These are phyloP conservation scores for Aleadryas rufinucha DNA, from an alignment of 2,113 vertebrate genomes.

Conservation along the genomic window DNA sequence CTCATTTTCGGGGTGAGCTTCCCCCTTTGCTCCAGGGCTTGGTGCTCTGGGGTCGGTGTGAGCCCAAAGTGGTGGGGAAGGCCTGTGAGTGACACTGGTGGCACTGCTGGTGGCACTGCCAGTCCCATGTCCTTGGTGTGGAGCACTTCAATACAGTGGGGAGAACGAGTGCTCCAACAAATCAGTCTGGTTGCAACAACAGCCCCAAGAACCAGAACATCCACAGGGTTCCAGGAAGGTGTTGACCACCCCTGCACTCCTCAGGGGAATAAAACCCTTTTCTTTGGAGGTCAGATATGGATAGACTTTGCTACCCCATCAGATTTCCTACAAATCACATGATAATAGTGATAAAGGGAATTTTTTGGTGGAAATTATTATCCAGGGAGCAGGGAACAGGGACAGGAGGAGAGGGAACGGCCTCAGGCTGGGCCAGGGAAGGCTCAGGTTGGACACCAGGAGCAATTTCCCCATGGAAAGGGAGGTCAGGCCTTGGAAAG, in stretches of 20 bases:
- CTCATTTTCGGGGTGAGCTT: neutral
- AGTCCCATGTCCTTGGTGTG: fast-evolving
- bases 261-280: neutral
- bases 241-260: fast-evolving
- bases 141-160: fast-evolving
- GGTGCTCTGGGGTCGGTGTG: neutral
- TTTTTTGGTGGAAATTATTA: neutral
- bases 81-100: fast-evolving
- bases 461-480: neutral
- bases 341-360: neutral
- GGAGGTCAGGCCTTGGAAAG: neutral
- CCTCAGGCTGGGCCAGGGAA: neutral
- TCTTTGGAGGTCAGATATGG: neutral
- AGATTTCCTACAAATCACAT: neutral
- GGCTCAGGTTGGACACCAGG: neutral
- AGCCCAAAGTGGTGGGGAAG: neutral
- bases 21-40: fast-evolving
- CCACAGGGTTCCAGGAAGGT: neutral
- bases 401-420: neutral
- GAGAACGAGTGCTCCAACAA: fast-evolving
- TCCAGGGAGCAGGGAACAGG: neutral
- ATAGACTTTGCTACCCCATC: neutral
- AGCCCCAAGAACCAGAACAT: neutral
- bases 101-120: neutral
- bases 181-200: neutral